Conservation (phyloP, 1,140 invertebrate species). For the Hestina assimilis region DNA sequence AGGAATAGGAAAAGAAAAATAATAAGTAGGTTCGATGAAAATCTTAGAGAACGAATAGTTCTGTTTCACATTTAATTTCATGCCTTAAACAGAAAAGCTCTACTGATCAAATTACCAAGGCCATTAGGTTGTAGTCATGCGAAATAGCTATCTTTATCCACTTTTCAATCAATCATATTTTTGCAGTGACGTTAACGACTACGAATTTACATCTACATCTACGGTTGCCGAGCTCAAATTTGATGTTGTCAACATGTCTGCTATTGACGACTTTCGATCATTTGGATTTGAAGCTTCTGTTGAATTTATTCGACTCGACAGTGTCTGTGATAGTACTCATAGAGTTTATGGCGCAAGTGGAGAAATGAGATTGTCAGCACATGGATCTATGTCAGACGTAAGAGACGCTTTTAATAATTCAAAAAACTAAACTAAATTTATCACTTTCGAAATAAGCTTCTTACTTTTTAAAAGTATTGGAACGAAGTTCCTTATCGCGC, state of each 20-base stretch:
- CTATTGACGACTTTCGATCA: slow-evolving; percentile 89
- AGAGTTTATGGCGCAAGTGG: slow-evolving; percentile 87
- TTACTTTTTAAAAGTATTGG: no score
- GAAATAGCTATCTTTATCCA: background rate
- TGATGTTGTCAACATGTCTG: slow-evolving; percentile 88
- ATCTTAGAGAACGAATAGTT: no score
- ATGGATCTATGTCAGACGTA: slow-evolving; percentile 81
- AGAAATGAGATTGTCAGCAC: slow-evolving; percentile 82
- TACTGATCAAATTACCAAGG: no score
- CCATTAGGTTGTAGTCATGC: no score
- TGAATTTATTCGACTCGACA: slow-evolving; percentile 85
- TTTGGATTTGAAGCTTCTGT: slow-evolving; percentile 91
- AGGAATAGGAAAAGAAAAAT: no score
- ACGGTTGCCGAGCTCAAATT: slow-evolving; percentile 90
- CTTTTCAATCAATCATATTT: background rate
- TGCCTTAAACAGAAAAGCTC: no score
- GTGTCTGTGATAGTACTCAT: slow-evolving; percentile 84
- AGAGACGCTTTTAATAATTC: slow-evolving; percentile 34
- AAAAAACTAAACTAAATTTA: no score
- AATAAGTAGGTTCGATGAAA: no score
- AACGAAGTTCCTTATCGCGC: no score
- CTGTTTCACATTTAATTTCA: no score
- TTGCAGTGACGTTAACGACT: slow-evolving; percentile 74
- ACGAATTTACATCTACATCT: slow-evolving; percentile 87
- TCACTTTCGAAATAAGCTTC: no score